Conservation (phyloP, 2,797 vertebrate genomes). For the Myotis vivesi region DNA sequence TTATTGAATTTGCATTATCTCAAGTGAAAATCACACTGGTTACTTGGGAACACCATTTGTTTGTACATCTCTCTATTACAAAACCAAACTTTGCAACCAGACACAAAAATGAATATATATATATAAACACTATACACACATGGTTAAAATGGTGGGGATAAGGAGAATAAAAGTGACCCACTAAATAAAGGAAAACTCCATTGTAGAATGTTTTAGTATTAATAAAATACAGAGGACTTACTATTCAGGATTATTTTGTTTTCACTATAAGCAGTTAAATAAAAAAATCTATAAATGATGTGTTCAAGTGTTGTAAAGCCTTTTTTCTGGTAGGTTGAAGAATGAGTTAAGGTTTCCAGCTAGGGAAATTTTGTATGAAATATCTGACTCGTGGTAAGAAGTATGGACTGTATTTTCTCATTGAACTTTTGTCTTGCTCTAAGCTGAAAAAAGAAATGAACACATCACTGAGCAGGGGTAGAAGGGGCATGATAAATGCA, state of each 20-base stretch:
- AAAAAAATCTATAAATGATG: background rate
- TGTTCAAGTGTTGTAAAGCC: background rate
- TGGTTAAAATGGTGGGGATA: background rate
- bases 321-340: background rate
- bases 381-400: background rate
- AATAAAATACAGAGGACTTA: background rate
- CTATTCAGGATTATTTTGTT: background rate
- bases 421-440: background rate
- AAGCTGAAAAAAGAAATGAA: background rate
- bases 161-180: background rate
- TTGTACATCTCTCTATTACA: background rate
- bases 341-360: background rate
- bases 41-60: background rate
- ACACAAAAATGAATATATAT: background rate
- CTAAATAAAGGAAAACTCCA: background rate
- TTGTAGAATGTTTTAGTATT: background rate
- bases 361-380: background rate
- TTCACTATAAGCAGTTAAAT: background rate
- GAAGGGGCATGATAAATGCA: conserved; percentile 46
- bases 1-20: background rate
- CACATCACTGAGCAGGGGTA: background rate
- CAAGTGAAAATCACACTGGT: background rate
- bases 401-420: background rate
- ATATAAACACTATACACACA: background rate
- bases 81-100: background rate